Evolutionary conservation across 2,113 vertebrate species (phyloP).

Genomic region (Ardeotis arabs): DNA sequence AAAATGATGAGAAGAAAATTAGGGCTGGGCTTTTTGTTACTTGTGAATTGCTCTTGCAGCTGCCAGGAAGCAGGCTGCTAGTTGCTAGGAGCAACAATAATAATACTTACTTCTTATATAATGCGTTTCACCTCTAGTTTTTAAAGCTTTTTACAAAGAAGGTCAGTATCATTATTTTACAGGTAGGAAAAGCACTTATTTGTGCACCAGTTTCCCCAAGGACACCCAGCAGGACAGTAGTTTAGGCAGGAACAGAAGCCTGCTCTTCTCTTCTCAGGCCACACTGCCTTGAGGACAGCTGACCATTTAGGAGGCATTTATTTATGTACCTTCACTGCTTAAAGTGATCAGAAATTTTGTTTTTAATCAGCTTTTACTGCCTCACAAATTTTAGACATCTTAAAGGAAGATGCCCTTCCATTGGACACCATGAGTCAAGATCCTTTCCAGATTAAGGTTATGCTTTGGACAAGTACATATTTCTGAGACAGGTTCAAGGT

Average conservation of each 20-base stretch:
- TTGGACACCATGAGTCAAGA: neutral
- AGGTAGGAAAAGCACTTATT: neutral
- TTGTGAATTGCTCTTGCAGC: conserved; percentile 7
- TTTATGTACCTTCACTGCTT: neutral
- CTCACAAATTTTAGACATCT: neutral
- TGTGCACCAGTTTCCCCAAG: neutral
- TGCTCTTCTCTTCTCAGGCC: neutral
- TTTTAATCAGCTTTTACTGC: neutral
- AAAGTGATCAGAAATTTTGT: neutral
- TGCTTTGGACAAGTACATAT: neutral
- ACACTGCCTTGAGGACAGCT: neutral
- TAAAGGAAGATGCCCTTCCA: neutral
- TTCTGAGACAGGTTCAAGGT: neutral
- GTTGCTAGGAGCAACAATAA: conserved; percentile 41
- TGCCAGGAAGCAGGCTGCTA: conserved; percentile 16
- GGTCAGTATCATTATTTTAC: conserved; percentile 13
- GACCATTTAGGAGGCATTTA: neutral
- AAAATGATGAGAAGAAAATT: neutral
- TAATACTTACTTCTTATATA: conserved; percentile 17
- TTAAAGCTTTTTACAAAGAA: conserved; percentile 23
- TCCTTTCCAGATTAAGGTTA: neutral
- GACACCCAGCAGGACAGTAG: neutral
- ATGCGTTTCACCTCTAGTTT: neutral
- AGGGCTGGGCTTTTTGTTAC: neutral
- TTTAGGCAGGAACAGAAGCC: neutral